These are phyloP conservation scores for Lucilia cuprina DNA, from an alignment of 1,140 invertebrate genomes.

Conservation along the genomic window DNA sequence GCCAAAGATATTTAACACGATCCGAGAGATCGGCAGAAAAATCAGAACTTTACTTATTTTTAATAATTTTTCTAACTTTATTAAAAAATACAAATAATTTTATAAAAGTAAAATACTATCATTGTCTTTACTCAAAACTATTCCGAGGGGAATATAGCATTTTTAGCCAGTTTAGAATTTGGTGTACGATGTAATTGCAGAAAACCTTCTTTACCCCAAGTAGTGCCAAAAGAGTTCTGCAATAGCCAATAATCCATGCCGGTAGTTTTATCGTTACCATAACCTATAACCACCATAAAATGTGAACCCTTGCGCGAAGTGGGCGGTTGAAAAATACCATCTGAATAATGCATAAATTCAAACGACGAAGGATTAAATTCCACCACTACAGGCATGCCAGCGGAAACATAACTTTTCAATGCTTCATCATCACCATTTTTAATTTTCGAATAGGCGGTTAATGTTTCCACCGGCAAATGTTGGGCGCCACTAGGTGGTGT, in stretches of 20 bases:
- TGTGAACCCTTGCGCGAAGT: constrained; percentile 43
- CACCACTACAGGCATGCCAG: constrained; percentile 72
- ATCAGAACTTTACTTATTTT: too few species aligned
- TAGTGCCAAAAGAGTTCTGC: constrained; percentile 77
- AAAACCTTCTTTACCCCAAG: constrained; percentile 87
- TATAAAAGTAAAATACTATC: background rate
- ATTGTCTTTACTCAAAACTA: too few species aligned
- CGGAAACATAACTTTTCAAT: constrained; percentile 75
- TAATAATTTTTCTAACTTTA: too few species aligned
- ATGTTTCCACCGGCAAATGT: background rate
- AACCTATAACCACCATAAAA: constrained; percentile 69
- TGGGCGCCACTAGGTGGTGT: background rate
- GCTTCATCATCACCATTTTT: constrained; percentile 72
- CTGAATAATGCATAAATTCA: constrained; percentile 82
- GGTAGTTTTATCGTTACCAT: constrained; percentile 69
- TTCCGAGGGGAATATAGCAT: constrained; percentile 66
- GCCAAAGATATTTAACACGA: too few species aligned
- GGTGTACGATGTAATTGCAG: constrained; percentile 86
- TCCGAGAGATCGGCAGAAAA: too few species aligned
- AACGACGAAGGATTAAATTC: constrained; percentile 83
- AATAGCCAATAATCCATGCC: constrained; percentile 69
- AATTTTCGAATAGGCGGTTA: constrained; percentile 54
- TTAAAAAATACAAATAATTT: background rate
- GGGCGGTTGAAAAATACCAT: constrained; percentile 67
- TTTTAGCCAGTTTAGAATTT: constrained; percentile 72